These are phyloP conservation scores for Dendrocincla fuliginosa DNA, from an alignment of 2,797 vertebrate species.

Conservation along the genomic window DNA sequence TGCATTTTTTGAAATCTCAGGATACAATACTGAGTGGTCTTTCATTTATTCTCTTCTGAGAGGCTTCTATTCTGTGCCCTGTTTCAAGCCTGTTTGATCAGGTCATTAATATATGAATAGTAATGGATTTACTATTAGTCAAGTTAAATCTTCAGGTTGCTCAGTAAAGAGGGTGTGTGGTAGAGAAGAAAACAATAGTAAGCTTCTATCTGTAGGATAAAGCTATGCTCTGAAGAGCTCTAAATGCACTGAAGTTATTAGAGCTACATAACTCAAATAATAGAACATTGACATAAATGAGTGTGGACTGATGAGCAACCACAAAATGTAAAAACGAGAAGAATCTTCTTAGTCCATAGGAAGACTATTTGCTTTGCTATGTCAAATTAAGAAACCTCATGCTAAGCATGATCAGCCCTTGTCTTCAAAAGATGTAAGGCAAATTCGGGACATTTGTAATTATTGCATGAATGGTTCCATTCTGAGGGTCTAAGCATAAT, in stretches of 20 bases:
- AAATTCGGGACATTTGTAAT: neutral
- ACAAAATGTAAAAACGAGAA: neutral
- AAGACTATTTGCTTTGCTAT: neutral
- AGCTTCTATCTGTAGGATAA: neutral
- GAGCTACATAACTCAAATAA: neutral
- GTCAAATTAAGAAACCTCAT: neutral
- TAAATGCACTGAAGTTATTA: neutral
- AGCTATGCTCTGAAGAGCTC: neutral
- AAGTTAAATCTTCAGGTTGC: neutral
- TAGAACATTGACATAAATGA: neutral
- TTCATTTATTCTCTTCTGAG: neutral
- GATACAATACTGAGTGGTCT: neutral
- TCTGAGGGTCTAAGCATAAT: neutral
- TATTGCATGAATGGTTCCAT: rapidly evolving
- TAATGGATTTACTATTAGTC: neutral
- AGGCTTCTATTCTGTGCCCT: neutral
- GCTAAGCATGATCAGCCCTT: neutral
- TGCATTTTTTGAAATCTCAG: neutral
- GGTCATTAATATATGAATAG: neutral
- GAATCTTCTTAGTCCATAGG: neutral
- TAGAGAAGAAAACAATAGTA: neutral
- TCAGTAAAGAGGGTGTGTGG: neutral
- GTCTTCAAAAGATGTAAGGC: neutral
- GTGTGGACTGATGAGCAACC: neutral
- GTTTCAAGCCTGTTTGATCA: neutral